Percentiles rank a stretch among this genome's conserved stretches.
phyloP scores from a whole-genome alignment of 2,113 vertebrate genomes.

The Takifugu flavidus region DNA sequence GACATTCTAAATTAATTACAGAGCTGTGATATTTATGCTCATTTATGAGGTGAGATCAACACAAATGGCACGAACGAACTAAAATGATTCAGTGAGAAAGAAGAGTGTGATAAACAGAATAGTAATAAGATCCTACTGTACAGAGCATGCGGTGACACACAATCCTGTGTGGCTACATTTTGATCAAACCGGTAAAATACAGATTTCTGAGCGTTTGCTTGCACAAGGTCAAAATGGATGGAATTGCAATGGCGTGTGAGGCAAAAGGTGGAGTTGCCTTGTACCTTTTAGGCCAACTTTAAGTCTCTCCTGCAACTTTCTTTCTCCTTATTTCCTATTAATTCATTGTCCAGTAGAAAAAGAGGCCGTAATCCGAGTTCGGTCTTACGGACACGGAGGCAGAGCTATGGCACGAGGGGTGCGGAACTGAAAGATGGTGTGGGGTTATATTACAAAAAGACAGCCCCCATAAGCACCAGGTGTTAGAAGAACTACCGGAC shows the following conservation, averaged over 20 bases:
- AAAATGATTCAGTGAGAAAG: conserved; percentile 1
- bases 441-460: conserved; percentile 1
- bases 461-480: conserved; percentile 44
- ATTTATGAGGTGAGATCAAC: conserved; percentile 8
- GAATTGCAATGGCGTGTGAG: not conserved
- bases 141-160: conserved; percentile 49
- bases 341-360: not conserved
- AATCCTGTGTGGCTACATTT: conserved; percentile 41
- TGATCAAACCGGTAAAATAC: conserved; percentile 23
- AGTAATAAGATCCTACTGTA: conserved; percentile 28
- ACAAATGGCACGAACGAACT: conserved; percentile 13
- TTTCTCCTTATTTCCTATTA: not conserved
- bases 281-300: too few species aligned
- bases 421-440: not conserved
- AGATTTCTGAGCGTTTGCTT: conserved; percentile 3
- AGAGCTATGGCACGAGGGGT: not conserved
- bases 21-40: conserved; percentile 6
- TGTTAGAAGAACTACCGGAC: conserved; percentile 28
- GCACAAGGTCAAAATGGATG: conserved; percentile 8
- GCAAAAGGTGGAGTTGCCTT: too few species aligned
- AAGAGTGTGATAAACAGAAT: conserved; percentile 13
- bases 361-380: conserved; percentile 6
- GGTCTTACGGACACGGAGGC: conserved; percentile 4
- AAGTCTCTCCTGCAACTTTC: too few species aligned
- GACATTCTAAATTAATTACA: conserved; percentile 17